Evolutionary conservation across 2,113 vertebrate species (phyloP), one percentile per base, ranked within the genome.

Genomic region (Tragelaphus buxtoni): DNA sequence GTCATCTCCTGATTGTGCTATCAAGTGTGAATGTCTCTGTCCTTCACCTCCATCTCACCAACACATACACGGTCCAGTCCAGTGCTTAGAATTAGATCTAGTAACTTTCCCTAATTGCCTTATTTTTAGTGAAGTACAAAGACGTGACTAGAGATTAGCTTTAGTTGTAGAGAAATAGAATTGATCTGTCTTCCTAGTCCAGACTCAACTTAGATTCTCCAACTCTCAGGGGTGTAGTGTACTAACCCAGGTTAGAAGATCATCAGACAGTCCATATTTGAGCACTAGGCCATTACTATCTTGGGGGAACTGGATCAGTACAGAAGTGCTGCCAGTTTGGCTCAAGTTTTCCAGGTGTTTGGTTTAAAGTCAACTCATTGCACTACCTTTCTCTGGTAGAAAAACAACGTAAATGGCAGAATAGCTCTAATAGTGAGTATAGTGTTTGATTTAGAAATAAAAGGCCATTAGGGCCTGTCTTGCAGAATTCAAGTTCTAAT

Each of bases 301-400:
- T 63, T 90, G n/a, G 49, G 77, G 9, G 22, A 91, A 42, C 32
- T 88, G 16, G 24, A 39, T 63, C 9, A 83, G 14, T 94, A 74
- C 32, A 93, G 47, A 95, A 88, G 47, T 80, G 2, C 84, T 96
- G 56, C 49, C 58, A 45, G 65, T 86, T 74, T n/a, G 16, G 16
- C 77, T n/a, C 39, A 79, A 42, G 79, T 58, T 95, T 91, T 69
- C 92, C n/a, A 91, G 53, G 20, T 97, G 32, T 85, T 93, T 77
- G 53, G 17, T 95, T 94, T 97, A 85, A 97, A 83, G 53, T 94
- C 93, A 35, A 65, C 49, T 94, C 47, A n/a, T 85, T 39, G 90
- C 53, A 47, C 63, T 94, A 6, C 88, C 80, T 95, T 5, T 58
- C 60, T 69, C 24, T 63, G 32, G n/a, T 88, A 93, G 77, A 77